Evolutionary conservation across 2,113 vertebrate species (phyloP).

Genomic region (Barbus barbus): DNA sequence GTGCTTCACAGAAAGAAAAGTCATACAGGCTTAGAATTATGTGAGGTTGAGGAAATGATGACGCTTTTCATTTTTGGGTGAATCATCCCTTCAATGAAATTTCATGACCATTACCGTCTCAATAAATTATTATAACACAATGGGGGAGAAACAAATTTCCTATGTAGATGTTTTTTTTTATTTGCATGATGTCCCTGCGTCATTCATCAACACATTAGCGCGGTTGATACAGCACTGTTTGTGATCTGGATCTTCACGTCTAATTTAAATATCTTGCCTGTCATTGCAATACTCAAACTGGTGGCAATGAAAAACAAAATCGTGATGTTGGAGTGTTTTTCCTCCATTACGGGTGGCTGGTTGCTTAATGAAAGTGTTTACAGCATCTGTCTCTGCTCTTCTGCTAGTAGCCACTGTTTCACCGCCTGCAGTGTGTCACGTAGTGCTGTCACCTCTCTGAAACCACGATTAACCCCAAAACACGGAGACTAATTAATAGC

Average conservation of each 20-base stretch:
- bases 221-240: conserved; percentile 44
- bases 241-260: conserved; percentile 67
- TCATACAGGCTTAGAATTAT: background rate
- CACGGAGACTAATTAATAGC: conserved; percentile 2
- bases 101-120: too few species aligned
- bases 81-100: background rate
- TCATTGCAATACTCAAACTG: conserved; percentile 33
- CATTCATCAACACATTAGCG: background rate
- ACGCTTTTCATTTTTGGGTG: too few species aligned
- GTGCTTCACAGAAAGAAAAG: background rate
- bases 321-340: conserved; percentile 73
- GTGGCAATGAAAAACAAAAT: conserved; percentile 62
- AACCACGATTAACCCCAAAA: background rate
- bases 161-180: background rate
- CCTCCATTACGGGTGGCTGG: conserved; percentile 66
- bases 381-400: conserved; percentile 57
- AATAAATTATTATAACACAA: background rate
- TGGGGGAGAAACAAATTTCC: background rate
- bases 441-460: background rate
- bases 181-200: background rate
- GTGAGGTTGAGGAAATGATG: background rate
- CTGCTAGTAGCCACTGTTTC: conserved; percentile 57
- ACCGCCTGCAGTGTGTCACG: conserved; percentile 24
- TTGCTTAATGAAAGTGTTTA: conserved; percentile 77
- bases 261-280: conserved; percentile 64